Evolutionary conservation across 1,140 invertebrate species (phyloP), one percentile per base, ranked within the genome.

Genomic region (Drosophila nikananu): DNA sequence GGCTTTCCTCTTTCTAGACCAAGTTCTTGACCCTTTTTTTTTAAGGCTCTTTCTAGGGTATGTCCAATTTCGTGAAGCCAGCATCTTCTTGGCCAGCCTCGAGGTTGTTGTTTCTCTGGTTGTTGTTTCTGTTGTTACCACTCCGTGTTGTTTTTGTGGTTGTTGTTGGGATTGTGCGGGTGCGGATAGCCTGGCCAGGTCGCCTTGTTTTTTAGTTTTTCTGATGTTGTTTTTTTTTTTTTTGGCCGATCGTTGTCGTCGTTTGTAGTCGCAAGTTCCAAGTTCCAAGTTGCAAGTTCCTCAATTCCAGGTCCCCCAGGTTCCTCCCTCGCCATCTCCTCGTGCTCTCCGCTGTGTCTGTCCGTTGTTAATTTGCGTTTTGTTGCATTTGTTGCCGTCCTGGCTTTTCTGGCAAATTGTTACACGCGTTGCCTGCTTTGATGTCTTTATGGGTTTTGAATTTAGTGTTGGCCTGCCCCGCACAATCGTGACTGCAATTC

Each of bases 401-500:
- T 77, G 73, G 78, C 75, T 82, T 82, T 77, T 77, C 82, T 91
- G 86, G 86, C 86, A 90, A 90, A 90, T 90, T 90, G 86, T 90
- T 90, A 90, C 86, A 90, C 86, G 86, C 86, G 87, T 91, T 91
- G 89, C 76, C 76, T 91, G 83, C 77, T 89, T 89, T 89, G 84
- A 89, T 89, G 84, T 89, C 86, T 89, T 90, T 89, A 90, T 89
- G 84, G 84, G 86, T 89, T 89, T 90, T 87, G 86, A 84, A 87
- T 89, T 89, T 90, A 87, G 70, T 73, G 70, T 73, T 89, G 81
- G 86, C 73, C 81, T 81, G 80, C 80, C 73, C 68, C 72, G 63
- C 77, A 83, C 77, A 87, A 81, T 87, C 84, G 84, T 87, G 84
- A 87, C 84, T 87, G 84, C 81, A 81, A 87, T 89, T 87, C 84